Evolutionary conservation across 1,140 invertebrate genomes (phyloP).

Genomic region (Tetragonula clypearis): DNA sequence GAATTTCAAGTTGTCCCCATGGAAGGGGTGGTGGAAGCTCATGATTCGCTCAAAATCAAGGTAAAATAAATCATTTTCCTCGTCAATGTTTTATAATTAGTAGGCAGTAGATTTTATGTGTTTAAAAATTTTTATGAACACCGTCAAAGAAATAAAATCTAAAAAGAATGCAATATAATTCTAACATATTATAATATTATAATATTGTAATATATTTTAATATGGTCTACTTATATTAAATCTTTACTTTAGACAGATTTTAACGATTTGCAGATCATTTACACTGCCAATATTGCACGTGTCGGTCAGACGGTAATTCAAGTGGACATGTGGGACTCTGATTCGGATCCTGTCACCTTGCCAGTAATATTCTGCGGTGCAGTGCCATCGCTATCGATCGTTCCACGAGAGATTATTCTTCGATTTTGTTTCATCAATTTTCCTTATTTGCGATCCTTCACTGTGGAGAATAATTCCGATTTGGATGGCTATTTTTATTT

Average conservation of each 20-base stretch:
- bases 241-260: neutral
- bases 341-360: slow-evolving; percentile 64
- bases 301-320: slow-evolving; percentile 51
- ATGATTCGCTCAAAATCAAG: slow-evolving; percentile 64
- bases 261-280: slow-evolving; percentile 59
- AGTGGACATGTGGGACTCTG: slow-evolving; percentile 68
- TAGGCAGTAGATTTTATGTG: too few species aligned
- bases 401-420: slow-evolving; percentile 66
- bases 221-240: too few species aligned
- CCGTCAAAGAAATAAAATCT: too few species aligned
- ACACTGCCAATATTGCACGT: slow-evolving; percentile 68
- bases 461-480: slow-evolving; percentile 69
- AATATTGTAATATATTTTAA: too few species aligned
- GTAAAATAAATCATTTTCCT: slow-evolving; percentile 43
- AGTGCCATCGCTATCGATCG: slow-evolving; percentile 61
- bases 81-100: neutral
- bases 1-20: slow-evolving; percentile 72
- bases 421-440: slow-evolving; percentile 73
- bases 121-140: too few species aligned
- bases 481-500: slow-evolving; percentile 74
- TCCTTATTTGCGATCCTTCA: slow-evolving; percentile 64
- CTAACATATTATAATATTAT: too few species aligned
- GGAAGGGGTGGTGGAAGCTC: slow-evolving; percentile 64
- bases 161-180: too few species aligned
- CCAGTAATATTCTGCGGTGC: slow-evolving; percentile 64